These are phyloP conservation scores for Setophaga coronata DNA, from an alignment of 2,113 vertebrate species.

Conservation along the genomic window DNA sequence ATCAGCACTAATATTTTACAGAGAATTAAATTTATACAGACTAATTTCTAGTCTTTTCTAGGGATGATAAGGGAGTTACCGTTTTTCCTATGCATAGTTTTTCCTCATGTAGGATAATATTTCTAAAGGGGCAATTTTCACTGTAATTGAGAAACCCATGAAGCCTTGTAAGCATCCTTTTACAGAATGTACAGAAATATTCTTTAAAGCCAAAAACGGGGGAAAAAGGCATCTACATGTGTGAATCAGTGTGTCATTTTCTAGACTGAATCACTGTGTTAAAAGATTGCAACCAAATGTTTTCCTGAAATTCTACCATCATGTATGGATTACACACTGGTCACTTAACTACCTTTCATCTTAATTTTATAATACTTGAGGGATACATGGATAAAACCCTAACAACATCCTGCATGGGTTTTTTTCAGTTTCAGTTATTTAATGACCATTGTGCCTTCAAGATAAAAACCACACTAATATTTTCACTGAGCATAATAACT, in stretches of 20 bases:
- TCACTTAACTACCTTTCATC: background rate
- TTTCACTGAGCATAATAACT: background rate
- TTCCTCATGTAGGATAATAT: background rate
- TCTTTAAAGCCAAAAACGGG: background rate
- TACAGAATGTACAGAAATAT: background rate
- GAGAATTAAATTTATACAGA: slow-evolving; percentile 22
- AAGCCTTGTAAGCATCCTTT: background rate
- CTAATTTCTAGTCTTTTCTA: background rate
- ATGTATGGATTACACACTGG: background rate
- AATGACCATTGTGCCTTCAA: background rate
- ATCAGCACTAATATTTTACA: slow-evolving; percentile 18
- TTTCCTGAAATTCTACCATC: slow-evolving; percentile 12
- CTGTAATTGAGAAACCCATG: background rate
- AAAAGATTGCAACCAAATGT: slow-evolving; percentile 4
- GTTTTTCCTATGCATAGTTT: background rate
- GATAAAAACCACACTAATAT: background rate
- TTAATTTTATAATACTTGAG: background rate
- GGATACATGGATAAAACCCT: background rate
- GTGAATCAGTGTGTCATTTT: slow-evolving; percentile 53
- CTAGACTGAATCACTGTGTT: slow-evolving; percentile 12
- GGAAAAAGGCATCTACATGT: background rate
- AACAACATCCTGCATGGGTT: background rate
- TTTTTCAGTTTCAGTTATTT: background rate
- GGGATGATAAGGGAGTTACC: background rate
- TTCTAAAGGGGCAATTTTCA: background rate